phyloP scores from a whole-genome alignment of 2,113 vertebrate genomes.

The Labeo rohita region DNA sequence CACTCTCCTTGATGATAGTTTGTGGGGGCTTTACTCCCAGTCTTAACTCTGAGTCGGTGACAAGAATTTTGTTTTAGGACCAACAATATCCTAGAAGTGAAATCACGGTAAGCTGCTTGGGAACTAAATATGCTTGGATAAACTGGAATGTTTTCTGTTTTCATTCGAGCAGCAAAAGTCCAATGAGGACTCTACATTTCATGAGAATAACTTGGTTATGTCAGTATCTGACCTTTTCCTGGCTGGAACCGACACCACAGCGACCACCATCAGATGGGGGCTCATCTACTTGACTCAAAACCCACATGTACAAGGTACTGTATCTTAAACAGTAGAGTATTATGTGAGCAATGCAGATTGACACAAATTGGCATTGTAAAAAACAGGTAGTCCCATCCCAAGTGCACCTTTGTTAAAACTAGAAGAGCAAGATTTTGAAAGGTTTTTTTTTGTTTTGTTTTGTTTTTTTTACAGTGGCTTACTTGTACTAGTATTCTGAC shows the following conservation, averaged over 20 bases:
- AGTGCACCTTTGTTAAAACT: too few relatives aligned
- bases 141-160: background rate
- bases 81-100: background rate
- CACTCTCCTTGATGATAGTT: background rate
- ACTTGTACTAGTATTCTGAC: too few relatives aligned
- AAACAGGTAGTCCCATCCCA: too few relatives aligned
- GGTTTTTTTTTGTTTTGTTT: too few relatives aligned
- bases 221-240: slow-evolving; percentile 72
- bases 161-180: slow-evolving; percentile 62
- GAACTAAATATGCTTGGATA: background rate
- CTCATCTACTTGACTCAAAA: slow-evolving; percentile 75
- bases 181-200: slow-evolving; percentile 65
- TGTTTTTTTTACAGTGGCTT: background rate
- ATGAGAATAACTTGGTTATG: slow-evolving; percentile 74
- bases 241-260: slow-evolving; percentile 76
- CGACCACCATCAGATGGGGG: slow-evolving; percentile 74
- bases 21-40: background rate
- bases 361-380: too few relatives aligned
- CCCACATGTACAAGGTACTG: slow-evolving; percentile 65
- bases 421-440: background rate
- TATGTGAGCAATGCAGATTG: too few relatives aligned
- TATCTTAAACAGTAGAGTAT: too few relatives aligned
- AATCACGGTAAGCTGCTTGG: background rate
- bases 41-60: background rate
- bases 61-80: background rate